phyloP scores from a whole-genome alignment of 2,888 invertebrate species.

The Campoplex nolae region DNA sequence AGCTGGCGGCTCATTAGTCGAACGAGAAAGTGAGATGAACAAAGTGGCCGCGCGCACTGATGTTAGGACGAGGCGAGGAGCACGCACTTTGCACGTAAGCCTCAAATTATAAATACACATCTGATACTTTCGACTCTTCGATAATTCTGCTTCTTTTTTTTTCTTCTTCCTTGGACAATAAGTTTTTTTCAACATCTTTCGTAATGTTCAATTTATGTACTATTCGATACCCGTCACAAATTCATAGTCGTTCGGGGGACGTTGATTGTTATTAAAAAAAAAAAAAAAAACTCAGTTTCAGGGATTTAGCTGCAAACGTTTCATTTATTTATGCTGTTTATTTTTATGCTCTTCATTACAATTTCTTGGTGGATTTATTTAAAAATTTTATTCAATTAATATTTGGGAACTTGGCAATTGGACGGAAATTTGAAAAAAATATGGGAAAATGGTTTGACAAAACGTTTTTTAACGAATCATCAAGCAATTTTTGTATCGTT shows the following conservation, averaged over 20 bases:
- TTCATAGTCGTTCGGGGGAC: not conserved
- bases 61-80: slow-evolving; percentile 19
- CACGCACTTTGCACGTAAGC: slow-evolving; percentile 40
- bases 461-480: too few species aligned
- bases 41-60: not conserved
- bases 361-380: not conserved
- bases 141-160: not conserved
- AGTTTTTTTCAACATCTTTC: slow-evolving; percentile 1
- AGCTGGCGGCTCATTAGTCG: slow-evolving; percentile 63
- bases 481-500: too few species aligned
- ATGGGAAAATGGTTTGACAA: too few species aligned
- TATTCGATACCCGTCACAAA: not conserved
- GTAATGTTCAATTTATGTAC: not conserved
- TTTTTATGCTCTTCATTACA: not conserved
- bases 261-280: not conserved
- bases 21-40: slow-evolving; percentile 29
- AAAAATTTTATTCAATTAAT: not conserved
- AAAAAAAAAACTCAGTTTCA: not conserved
- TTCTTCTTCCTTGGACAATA: not conserved
- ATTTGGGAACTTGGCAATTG: too few species aligned
- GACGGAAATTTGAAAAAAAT: too few species aligned
- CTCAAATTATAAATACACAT: slow-evolving; percentile 13
- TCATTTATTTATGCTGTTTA: not conserved
- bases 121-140: slow-evolving; percentile 33
- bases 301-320: not conserved